A percentile compares a stretch with the other conserved stretches of the same genome.
phyloP scores from a whole-genome alignment of 2,888 invertebrate genomes.

The Mystacides longicornis region DNA sequence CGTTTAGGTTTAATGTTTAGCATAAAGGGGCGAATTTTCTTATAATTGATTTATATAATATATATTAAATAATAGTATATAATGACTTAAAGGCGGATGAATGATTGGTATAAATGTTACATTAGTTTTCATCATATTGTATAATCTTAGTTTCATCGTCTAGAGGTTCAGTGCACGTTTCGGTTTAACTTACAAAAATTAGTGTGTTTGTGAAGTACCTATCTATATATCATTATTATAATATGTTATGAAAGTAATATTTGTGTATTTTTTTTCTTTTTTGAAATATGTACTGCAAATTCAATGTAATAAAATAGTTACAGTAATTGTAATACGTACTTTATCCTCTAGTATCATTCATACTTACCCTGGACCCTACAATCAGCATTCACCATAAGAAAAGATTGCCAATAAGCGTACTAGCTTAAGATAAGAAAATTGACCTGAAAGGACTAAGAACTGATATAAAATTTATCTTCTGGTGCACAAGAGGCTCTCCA shows the following conservation, averaged over 20 bases:
- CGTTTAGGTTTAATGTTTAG: slow-evolving; percentile 22
- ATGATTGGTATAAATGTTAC: no score
- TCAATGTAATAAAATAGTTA: neutral
- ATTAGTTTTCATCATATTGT: no score
- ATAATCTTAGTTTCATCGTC: slow-evolving; percentile 11
- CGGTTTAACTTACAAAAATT: slow-evolving; percentile 15
- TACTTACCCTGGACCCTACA: neutral
- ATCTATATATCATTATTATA: neutral
- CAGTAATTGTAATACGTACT: neutral
- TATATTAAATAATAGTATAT: slow-evolving; percentile 15
- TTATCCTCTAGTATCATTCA: neutral
- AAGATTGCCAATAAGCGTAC: no score
- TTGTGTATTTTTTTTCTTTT: slow-evolving; percentile 15
- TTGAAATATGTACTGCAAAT: slow-evolving; percentile 11
- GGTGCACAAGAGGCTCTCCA: no score
- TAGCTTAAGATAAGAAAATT: no score
- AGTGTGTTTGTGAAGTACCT: slow-evolving; percentile 25
- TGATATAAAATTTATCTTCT: no score
- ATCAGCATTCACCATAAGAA: neutral
- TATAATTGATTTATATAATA: slow-evolving; percentile 17
- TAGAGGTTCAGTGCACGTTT: slow-evolving; percentile 20
- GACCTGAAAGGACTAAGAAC: no score
- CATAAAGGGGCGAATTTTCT: slow-evolving; percentile 22
- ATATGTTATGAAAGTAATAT: slow-evolving; percentile 16
- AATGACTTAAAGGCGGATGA: no score